Base-by-base conservation (phyloP, 2,888 invertebrate species). In the Archaeoteleia sp. region DNA sequence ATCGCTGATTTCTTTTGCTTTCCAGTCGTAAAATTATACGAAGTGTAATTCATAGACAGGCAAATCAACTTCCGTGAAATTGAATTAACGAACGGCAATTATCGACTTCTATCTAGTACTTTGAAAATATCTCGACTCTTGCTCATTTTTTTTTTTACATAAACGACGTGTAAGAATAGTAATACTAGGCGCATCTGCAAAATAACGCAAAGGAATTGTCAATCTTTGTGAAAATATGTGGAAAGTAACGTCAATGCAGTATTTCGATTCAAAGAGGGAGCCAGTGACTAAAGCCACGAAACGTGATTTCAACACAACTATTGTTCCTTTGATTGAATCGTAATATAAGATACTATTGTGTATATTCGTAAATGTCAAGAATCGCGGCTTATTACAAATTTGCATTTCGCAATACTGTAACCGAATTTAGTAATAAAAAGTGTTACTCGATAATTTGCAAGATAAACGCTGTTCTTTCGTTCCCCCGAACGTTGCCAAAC, bases 181-280 rank as follows among this genome's bases (percentile, higher is more conserved):
- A 81, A 81, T 82, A 82, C 81, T 80, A 82, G 70, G 72, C 74
- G 76, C 75, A 76, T 70, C 71, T 73, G 73, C 74, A 77, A 71
- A 78, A 77, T 60, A 80, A 76, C 78, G 78, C 73, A 79, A 74
- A 67, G 79, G 77, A 78, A 63, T n/a, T n/a, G n/a, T n/a, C 48
- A 58, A 13, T 15, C n/a, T 8, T 32, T n/a, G 17, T 7, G 27
- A 25, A 43, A 8, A 2, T 39, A 15, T 8, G 8, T 39, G 9
- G 6, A 1, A 35, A 29, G 39, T n/a, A 4, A n/a, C 13, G 27
- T 10, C 7, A 25, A 23, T 25, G 34, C 9, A 15, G 3, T 13
- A 10, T 42, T 29, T 34, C 42, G 51, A 49, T 57, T 57, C 25
- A n/a, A 25, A 7, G 39, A 37, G 7, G 20, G 39, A 40, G 14